Base-by-base conservation (phyloP, 1,140 invertebrate species). In the Nilaparvata lugens region DNA sequence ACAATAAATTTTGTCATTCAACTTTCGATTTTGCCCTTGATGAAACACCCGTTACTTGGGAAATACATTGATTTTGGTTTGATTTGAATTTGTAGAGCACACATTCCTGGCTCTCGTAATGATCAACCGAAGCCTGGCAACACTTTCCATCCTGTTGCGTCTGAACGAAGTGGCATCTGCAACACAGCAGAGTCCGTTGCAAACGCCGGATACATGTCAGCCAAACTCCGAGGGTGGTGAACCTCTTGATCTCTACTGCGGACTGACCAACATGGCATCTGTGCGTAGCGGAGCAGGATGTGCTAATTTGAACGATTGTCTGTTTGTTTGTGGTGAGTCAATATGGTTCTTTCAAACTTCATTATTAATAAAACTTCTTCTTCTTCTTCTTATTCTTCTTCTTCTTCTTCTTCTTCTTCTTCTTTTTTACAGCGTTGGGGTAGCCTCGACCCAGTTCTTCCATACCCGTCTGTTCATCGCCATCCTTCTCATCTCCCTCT, bases 261-360 rank as follows among this genome's bases (percentile, higher is more conserved):
- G 80, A 4, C 69, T 90, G 25, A 77, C 83, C 3, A 78, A 79
- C 14, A 89, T 90, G 87, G 79, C 76, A 40, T 78, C 76, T 25
- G 78, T 83, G 4, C 79, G 88, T 61, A 89, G 87, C 73, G 83
- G 85, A n/a, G 79, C 87, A 53, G 89, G 89, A 7, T 83, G 85
- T 59, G 83, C 81, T 25, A 83, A 85, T 64, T 70, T 87, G 14
- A 78, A 86, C 60, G 82, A 82, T 23, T 80, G 79, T 52, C 72
- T 92, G 1, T 73, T 91, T 61, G 86, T 89, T 19, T 88, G 86
- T 72, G 87, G 86, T 85, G 70, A 74, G 79, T 35, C 9, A 11
- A 35, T 35, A n/a, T 35, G 4, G 9, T 35, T n/a, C n/a, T n/a
- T n/a, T n/a, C n/a, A n/a, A n/a, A n/a, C n/a, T n/a, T n/a, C n/a